These are phyloP conservation scores for Gopherus evgoodei DNA, from an alignment of 2,113 vertebrate genomes.

Conservation along the genomic window DNA sequence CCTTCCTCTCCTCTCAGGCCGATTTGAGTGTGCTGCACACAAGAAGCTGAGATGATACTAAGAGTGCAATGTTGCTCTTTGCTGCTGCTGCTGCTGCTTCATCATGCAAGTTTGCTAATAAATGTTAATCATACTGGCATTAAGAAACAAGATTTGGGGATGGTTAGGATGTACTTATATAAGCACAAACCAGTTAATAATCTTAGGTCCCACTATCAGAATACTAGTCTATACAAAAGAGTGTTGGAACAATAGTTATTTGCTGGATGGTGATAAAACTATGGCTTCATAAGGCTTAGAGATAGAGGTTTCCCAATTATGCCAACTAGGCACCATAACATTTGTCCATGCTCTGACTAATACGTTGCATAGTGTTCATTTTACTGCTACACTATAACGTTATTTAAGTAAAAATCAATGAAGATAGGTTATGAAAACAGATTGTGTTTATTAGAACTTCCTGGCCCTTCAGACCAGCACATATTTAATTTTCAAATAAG, in stretches of 20 bases:
- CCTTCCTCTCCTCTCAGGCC: neutral
- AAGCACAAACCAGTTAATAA: neutral
- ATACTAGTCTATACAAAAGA: neutral
- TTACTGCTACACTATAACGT: neutral
- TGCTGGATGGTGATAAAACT: neutral
- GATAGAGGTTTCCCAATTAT: neutral
- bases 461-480: neutral
- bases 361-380: neutral
- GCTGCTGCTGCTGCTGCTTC: neutral
- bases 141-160: neutral
- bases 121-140: neutral
- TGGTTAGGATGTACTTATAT: neutral
- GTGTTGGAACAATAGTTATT: neutral
- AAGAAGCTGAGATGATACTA: neutral
- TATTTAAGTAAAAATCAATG: neutral
- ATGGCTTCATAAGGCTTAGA: neutral
- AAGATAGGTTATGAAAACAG: neutral
- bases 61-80: neutral
- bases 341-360: neutral
- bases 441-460: neutral
- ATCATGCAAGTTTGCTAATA: fast-evolving
- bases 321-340: neutral
- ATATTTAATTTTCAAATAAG: neutral
- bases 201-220: neutral
- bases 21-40: neutral